Conservation (phyloP, 2,113 vertebrate species). For the Larimichthys crocea region DNA sequence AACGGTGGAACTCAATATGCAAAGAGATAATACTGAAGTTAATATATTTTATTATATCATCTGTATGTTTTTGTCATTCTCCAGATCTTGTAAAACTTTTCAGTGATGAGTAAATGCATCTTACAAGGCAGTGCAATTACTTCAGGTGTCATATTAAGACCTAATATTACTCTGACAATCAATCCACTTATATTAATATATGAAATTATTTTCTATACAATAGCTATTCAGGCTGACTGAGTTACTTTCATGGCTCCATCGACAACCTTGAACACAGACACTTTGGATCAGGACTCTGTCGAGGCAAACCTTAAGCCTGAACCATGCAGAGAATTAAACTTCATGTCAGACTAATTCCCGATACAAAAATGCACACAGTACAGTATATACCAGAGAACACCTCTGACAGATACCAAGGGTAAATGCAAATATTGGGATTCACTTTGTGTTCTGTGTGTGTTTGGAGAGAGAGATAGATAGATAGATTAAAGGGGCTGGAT, state of each 20-base stretch:
- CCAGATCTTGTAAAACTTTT: slow-evolving; percentile 24
- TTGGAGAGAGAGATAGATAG: background rate
- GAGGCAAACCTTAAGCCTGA: background rate
- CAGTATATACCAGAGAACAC: slow-evolving; percentile 3
- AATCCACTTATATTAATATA: slow-evolving; percentile 15
- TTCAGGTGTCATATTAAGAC: background rate
- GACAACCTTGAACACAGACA: background rate
- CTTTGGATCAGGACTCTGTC: background rate
- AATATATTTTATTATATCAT: background rate
- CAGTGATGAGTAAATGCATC: background rate
- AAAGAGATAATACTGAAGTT: background rate
- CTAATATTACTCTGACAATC: background rate
- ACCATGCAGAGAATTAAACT: background rate
- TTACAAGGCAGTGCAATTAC: background rate
- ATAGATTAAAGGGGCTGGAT: slow-evolving; percentile 32
- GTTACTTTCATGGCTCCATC: slow-evolving; percentile 2
- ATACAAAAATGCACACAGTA: slow-evolving; percentile 15
- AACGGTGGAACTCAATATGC: background rate
- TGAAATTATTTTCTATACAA: background rate
- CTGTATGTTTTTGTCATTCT: slow-evolving; percentile 21
- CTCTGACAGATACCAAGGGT: slow-evolving; percentile 23
- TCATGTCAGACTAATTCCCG: slow-evolving; percentile 2
- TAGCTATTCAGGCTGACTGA: background rate
- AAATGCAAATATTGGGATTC: slow-evolving; percentile 20
- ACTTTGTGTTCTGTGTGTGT: slow-evolving; percentile 29